Conservation (phyloP, 2,888 invertebrate species). For the Morpho deidamia region DNA sequence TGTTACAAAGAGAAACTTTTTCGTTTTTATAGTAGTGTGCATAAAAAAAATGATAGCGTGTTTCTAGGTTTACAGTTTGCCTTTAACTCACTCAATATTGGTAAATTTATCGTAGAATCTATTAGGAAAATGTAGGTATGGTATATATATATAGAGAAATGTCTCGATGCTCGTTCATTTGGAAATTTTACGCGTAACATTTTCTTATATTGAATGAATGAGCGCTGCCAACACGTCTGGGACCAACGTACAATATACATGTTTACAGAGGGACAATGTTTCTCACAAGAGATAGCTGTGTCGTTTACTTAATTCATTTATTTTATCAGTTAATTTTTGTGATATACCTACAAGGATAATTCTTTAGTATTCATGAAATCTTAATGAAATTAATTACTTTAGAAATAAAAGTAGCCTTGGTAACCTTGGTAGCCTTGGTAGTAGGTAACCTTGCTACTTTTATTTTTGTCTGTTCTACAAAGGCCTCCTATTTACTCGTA, state of each 20-base stretch:
- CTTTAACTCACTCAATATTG: too few species aligned
- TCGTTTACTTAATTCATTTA: conserved; percentile 13
- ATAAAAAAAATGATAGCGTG: too few species aligned
- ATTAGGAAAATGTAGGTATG: not conserved
- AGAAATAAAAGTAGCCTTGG: too few species aligned
- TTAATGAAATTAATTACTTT: too few species aligned
- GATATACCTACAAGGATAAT: too few species aligned
- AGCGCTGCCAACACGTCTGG: conserved; percentile 42
- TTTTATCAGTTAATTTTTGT: conserved; percentile 7
- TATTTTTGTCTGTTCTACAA: too few species aligned
- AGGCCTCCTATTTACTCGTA: too few species aligned
- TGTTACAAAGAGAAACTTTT: too few species aligned
- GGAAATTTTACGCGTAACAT: conserved; percentile 40
- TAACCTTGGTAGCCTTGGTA: too few species aligned
- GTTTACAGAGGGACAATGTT: conserved; percentile 60
- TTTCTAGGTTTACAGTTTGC: not conserved
- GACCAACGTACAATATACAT: conserved; percentile 48
- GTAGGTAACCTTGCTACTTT: too few species aligned
- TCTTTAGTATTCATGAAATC: too few species aligned
- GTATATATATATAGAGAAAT: not conserved
- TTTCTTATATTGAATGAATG: conserved; percentile 41
- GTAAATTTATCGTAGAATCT: not conserved
- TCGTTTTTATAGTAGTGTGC: too few species aligned
- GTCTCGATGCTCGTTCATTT: conserved; percentile 23
- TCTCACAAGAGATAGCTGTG: conserved; percentile 27